Evolutionary conservation across 2,113 vertebrate genomes (phyloP), one percentile per base, ranked within the genome.

Genomic region (Dipodomys ordii): DNA sequence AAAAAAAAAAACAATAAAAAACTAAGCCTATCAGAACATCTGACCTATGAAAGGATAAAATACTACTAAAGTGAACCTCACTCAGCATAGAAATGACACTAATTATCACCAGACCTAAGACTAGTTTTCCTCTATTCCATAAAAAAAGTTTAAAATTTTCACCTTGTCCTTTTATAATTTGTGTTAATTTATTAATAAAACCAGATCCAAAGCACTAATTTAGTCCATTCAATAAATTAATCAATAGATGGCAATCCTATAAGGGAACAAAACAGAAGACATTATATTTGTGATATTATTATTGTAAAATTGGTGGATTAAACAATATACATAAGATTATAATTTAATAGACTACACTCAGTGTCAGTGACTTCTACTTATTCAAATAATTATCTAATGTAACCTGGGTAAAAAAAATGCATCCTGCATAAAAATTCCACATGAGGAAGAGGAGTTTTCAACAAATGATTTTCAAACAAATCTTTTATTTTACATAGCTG

Each of bases 161-260:
- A n/a, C 72, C 95, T 77, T n/a, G 46, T 78, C 27, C 23, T 83
- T 65, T 11, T 57, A 88, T 95, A 71, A 69, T 73, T 46, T 87
- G 46, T 57, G 28, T 62, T 27, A 81, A 78, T 60, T 28, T 83
- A 19, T 83, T 90, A 92, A 90, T 30, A 93, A 95, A 84, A 88
- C 16, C 72, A 92, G 13, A 87, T 83, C 16, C 35, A 90, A 69
- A 95, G 46, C 91, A 91, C 44, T 73, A 22, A 90, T 57, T 82
- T 91, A 90, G 8, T 92, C 82, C 91, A 30, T 44, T 82, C 53
- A 88, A 87, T 83, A 88, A 83, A 87, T 44, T 35, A 57, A 25
- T 76, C 67, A 80, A n/a, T 72, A 15, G 65, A 93, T 49, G 11
- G 79, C n/a, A 16, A 68, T 92, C 72, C 57, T 35, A 87, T 0